These are phyloP conservation scores for Apistogramma diplotaenia DNA, from an alignment of 2,113 vertebrate genomes.

Conservation along the genomic window DNA sequence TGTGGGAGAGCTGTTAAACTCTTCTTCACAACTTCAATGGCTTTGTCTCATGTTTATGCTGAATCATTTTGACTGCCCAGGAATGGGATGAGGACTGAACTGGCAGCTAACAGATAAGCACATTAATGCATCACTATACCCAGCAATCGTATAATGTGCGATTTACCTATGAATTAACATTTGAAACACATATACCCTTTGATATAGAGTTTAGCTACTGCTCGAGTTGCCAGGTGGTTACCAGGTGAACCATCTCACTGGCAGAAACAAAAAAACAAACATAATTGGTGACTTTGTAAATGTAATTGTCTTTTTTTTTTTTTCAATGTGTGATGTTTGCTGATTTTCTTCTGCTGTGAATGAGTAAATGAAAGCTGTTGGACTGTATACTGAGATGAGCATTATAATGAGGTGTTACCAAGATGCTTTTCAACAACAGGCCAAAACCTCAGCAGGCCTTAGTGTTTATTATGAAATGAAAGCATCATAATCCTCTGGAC, in stretches of 20 bases:
- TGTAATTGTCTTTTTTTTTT: no score
- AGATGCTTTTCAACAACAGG: not conserved
- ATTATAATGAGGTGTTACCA: not conserved
- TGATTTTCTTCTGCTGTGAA: not conserved
- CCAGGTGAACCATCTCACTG: not conserved
- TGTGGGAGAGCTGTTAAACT: constrained; percentile 1
- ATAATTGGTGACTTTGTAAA: no score
- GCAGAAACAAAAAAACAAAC: not conserved
- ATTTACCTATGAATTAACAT: not conserved
- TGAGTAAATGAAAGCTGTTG: not conserved
- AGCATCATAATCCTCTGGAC: not conserved
- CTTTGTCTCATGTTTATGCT: constrained; percentile 17
- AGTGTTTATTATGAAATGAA: not conserved
- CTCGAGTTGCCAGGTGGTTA: not conserved
- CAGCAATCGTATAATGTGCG: not conserved
- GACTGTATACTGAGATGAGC: not conserved
- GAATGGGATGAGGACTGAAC: not conserved
- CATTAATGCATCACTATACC: not conserved
- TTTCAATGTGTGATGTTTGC: no score
- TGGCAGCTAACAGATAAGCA: not conserved
- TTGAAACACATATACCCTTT: not conserved
- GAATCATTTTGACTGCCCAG: constrained; percentile 21
- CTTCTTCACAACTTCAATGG: constrained; percentile 18
- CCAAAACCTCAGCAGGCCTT: not conserved
- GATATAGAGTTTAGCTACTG: not conserved